A percentile compares a stretch with the other conserved stretches of the same genome.
phyloP scores from a whole-genome alignment of 2,797 vertebrate genomes.

The Glossophaga mutica region DNA sequence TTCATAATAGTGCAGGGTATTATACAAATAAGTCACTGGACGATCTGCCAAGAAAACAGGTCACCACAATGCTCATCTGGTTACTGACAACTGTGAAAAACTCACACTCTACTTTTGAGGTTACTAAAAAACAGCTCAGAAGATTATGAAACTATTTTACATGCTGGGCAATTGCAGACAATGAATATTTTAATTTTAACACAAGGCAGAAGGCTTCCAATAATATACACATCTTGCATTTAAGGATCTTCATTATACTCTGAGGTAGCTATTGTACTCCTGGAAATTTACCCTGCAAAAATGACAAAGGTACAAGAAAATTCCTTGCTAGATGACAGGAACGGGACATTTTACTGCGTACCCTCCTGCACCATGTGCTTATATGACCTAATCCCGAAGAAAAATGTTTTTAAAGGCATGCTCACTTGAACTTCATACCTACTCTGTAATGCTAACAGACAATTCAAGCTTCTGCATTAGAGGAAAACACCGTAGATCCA shows the following conservation, averaged over 20 bases:
- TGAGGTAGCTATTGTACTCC: background rate
- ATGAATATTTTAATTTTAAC: background rate
- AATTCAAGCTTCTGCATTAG: background rate
- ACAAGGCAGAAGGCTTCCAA: background rate
- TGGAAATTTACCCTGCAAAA: slow-evolving; percentile 14
- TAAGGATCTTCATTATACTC: background rate
- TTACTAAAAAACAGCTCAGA: background rate
- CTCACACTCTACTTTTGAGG: background rate
- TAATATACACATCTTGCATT: background rate
- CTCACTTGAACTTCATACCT: background rate
- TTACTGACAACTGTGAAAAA: slow-evolving; percentile 21
- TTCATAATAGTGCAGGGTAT: slow-evolving; percentile 98
- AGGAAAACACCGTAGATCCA: background rate
- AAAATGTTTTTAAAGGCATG: background rate
- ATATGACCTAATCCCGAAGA: background rate
- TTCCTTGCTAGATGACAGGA: background rate
- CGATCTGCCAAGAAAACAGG: slow-evolving; percentile 86
- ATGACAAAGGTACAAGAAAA: background rate
- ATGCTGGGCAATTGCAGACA: background rate
- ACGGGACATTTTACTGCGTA: background rate
- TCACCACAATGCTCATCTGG: background rate
- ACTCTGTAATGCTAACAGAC: background rate
- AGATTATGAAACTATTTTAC: background rate
- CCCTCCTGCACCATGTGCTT: background rate
- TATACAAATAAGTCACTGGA: slow-evolving; percentile 98